Conservation (phyloP, 2,113 vertebrate species). For the Hippocampus zosterae region DNA sequence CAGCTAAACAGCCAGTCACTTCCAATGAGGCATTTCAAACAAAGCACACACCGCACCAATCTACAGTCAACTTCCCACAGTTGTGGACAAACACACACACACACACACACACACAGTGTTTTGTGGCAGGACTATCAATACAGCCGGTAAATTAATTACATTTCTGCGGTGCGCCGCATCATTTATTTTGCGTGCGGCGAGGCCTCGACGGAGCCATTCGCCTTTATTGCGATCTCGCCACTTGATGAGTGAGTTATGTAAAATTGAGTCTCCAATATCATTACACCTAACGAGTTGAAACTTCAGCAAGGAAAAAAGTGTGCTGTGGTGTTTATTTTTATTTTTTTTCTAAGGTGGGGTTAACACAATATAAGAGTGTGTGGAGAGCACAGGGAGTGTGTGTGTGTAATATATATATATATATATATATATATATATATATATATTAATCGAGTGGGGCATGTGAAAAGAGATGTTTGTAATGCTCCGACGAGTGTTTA, state of each 20-base stretch:
- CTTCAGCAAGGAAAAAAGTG: slow-evolving; percentile 65
- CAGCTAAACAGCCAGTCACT: slow-evolving; percentile 8
- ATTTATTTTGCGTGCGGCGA: slow-evolving; percentile 93
- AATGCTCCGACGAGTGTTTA: slow-evolving; percentile 65
- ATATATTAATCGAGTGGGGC: background rate
- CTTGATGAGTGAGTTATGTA: slow-evolving; percentile 95
- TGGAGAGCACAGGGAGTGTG: slow-evolving; percentile 47
- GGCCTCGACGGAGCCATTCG: slow-evolving; percentile 96
- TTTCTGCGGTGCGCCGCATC: slow-evolving; percentile 95
- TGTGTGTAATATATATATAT: no score
- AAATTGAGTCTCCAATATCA: slow-evolving; percentile 96
- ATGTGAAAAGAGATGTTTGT: slow-evolving; percentile 65
- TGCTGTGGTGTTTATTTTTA: slow-evolving; percentile 50
- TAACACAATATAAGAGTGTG: slow-evolving; percentile 59
- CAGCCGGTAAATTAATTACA: slow-evolving; percentile 99
- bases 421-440: no score
- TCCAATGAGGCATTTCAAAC: slow-evolving; percentile 16
- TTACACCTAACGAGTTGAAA: slow-evolving; percentile 94
- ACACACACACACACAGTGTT: slow-evolving; percentile 64
- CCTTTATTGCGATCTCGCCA: slow-evolving; percentile 96
- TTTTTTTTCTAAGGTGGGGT: slow-evolving; percentile 27
- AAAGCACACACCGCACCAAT: slow-evolving; percentile 45
- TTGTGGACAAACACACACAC: slow-evolving; percentile 55
- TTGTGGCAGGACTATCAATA: slow-evolving; percentile 99
- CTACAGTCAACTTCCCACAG: slow-evolving; percentile 57